Evolutionary conservation across 2,888 invertebrate genomes (phyloP), one percentile per base, ranked within the genome.

Genomic region (Rhamphomyia laevipes): DNA sequence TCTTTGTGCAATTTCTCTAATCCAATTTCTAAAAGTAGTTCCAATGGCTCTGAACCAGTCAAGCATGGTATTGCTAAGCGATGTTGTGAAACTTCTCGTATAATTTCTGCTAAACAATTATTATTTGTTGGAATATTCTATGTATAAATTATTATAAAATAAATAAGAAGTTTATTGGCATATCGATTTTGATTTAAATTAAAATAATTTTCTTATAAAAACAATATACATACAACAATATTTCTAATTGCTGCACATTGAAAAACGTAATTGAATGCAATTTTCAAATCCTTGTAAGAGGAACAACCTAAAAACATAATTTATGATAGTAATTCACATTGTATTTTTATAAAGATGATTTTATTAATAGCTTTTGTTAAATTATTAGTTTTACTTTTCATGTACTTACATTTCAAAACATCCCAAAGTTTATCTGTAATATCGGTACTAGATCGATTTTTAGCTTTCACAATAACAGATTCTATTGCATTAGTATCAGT

Each of bases 21-120:
- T 7, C 71, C 71, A 46, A 70, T 68, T 62, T 71, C 71, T n/a
- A 71, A 50, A 16, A 71, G 56, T 17, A 71, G 51, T 54, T 71
- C 71, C 48, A 71, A 54, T 1, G 71, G 69, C 50, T 71, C 70
- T 0, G 65, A 60, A 3, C 68, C 70, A 37, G 61, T 62, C 0
- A 71, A 54, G 40, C 66, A 64, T 4, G 70, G 70, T 56, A 70
- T 64, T n/a, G 68, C 69, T 46, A 71, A 50, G 1, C 70, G 67
- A n/a, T 63, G 63, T 51, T 68, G 65, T 30, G 66, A 63, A 30
- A 71, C 53, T 56, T 67, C 67, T 9, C 65, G 63, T 47, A 71
- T 69, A 31, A 71, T 64, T 61, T 68, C 66, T 9, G 67, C 70
- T 43, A 71, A 54, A 6, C 68, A 65, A 56, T 67, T 71, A 51